Conservation (phyloP, 2,113 vertebrate species). For the Gasterosteus nipponicus region DNA sequence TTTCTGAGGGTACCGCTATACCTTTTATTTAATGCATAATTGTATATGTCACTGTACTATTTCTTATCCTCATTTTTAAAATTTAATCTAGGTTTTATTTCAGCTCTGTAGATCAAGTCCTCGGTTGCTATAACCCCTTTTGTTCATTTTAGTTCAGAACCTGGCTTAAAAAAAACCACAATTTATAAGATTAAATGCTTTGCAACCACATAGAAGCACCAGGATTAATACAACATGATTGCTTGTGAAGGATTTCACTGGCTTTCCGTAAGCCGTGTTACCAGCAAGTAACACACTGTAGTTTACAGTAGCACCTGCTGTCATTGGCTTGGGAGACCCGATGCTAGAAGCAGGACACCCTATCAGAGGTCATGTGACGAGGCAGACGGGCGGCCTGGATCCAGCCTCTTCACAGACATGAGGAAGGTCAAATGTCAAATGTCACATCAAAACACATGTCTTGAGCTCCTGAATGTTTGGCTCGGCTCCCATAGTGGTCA, state of each 20-base stretch:
- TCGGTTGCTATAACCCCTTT: not conserved
- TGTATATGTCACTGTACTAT: not conserved
- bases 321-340: not conserved
- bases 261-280: not conserved
- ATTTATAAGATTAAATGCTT: not conserved
- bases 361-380: too few species aligned
- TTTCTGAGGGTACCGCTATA: not conserved
- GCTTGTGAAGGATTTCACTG: not conserved
- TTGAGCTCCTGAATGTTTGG: not conserved
- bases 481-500: not conserved
- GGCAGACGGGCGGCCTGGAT: not conserved
- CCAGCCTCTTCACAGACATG: not conserved
- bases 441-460: slow-evolving; percentile 3
- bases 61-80: too few species aligned
- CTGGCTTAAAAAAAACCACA: not conserved
- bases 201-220: not conserved
- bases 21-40: not conserved
- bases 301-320: not conserved
- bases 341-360: not conserved
- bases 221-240: not conserved
- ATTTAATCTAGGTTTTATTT: not conserved
- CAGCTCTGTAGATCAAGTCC: not conserved
- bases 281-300: not conserved
- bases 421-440: slow-evolving; percentile 19
- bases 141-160: not conserved